These are phyloP conservation scores for Syngnathus scovelli DNA, from an alignment of 2,113 vertebrate genomes.

Conservation along the genomic window DNA sequence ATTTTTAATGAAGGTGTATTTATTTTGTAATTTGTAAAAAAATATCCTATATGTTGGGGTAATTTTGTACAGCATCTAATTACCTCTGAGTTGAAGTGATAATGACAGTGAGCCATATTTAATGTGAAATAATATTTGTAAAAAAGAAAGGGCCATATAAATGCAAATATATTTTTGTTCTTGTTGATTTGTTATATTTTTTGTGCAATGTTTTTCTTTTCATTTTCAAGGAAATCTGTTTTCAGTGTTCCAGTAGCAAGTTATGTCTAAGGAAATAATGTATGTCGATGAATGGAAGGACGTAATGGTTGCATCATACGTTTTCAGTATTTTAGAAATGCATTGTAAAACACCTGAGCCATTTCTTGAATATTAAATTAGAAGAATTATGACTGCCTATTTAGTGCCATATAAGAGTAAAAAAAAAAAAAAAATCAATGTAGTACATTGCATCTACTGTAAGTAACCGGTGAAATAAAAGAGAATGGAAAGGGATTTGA, in stretches of 20 bases:
- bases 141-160: slow-evolving; percentile 45
- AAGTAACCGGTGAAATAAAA: not conserved
- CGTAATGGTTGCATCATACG: too few relatives aligned
- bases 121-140: slow-evolving; percentile 38
- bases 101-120: slow-evolving; percentile 55
- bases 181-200: not conserved
- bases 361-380: not conserved
- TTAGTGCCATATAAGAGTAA: not conserved
- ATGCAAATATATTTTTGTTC: slow-evolving; percentile 16
- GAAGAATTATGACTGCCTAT: not conserved
- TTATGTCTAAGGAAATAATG: slow-evolving; percentile 17
- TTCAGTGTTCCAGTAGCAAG: slow-evolving; percentile 57
- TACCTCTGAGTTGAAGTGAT: slow-evolving; percentile 59
- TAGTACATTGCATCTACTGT: too few relatives aligned
- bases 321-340: not conserved
- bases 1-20: slow-evolving; percentile 36
- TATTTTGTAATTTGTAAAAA: slow-evolving; percentile 45
- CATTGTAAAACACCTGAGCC: not conserved
- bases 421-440: not conserved
- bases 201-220: not conserved
- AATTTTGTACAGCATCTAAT: slow-evolving; percentile 54
- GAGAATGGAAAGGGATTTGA: not conserved
- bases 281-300: not conserved
- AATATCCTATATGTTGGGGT: not conserved
- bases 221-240: slow-evolving; percentile 1